Base-by-base conservation (phyloP, 2,113 vertebrate species). In the Pheucticus melanocephalus region DNA sequence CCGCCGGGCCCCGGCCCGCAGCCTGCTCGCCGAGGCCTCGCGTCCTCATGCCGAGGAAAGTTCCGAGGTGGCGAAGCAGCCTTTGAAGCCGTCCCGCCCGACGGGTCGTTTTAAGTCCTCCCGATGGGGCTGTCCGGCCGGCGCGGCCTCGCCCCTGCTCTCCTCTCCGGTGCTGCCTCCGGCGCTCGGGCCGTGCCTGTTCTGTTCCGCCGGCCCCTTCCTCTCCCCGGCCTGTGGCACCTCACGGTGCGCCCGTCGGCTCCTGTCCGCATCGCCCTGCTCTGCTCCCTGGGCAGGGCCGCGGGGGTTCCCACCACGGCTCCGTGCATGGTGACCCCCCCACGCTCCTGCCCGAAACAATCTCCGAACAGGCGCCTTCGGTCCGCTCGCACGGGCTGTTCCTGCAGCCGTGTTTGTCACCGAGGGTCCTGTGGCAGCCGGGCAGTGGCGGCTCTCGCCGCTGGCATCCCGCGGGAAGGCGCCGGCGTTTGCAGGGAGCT, bases 251-350 rank as follows among this genome's bases (percentile, higher is more conserved):
- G 19, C 8, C 70, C 31, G 7, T 8, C 20, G 9, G 40, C 1
- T 2, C 0, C 23, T 11, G 75, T 30, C 54, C 27, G 2, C 60
- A 5, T 15, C 9, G 45, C 39, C 53, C 39, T 5, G 31, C 15
- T 6, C 45, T 14, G 48, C 12, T 12, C 40, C 51, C 12, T 4
- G 50, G 27, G 7, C 35, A 12, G 12, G 50, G 42, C 80, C 15
- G 57, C 22, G 22, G 20, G 35, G 24, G 3, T 2, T 48, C 54
- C 54, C 6, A 2, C 33, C 56, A 1, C 33, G 8, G 25, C 39
- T 15, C 33, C 12, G 1, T 2, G 2, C 42, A 1, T 21, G 7
- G 12, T 9, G 6, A 30, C 5, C 8, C 23, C 27, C 9, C 28
- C 35, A 4, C 6, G 27, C 18, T n/a, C 4, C 27, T 18, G 53